These are phyloP conservation scores for Mechanitis messenoides DNA, from an alignment of 2,888 invertebrate species.

Conservation along the genomic window DNA sequence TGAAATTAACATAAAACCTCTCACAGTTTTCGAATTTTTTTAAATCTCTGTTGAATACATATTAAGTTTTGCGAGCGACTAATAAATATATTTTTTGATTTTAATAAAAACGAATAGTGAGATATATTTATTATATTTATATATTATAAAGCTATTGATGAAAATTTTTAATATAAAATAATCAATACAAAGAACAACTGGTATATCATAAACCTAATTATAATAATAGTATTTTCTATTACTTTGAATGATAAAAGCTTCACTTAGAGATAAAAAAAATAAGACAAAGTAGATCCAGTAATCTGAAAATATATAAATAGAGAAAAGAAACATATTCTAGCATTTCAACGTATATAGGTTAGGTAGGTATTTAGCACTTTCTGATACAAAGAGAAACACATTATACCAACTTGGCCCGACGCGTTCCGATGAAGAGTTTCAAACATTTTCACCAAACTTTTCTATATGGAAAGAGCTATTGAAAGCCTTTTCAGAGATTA, in stretches of 20 bases:
- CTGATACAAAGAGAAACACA: slow-evolving; percentile 70
- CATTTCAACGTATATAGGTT: slow-evolving; percentile 26
- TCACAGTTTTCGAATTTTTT: too few relatives aligned
- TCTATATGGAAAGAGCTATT: slow-evolving; percentile 70
- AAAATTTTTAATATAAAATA: too few relatives aligned
- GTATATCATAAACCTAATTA: too few relatives aligned
- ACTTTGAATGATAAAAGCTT: too few relatives aligned
- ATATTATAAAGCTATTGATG: too few relatives aligned
- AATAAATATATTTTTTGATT: too few relatives aligned
- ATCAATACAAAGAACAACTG: too few relatives aligned
- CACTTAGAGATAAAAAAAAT: not conserved
- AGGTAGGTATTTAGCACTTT: slow-evolving; percentile 50
- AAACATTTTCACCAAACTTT: slow-evolving; percentile 72
- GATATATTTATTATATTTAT: not conserved
- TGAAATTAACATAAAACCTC: too few relatives aligned
- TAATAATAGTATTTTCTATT: too few relatives aligned
- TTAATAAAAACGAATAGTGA: not conserved
- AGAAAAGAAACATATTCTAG: slow-evolving; percentile 32
- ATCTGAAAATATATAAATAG: slow-evolving; percentile 3
- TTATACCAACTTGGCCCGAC: slow-evolving; percentile 62
- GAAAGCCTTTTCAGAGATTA: slow-evolving; percentile 72
- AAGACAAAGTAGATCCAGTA: not conserved
- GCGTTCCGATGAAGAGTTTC: slow-evolving; percentile 58
- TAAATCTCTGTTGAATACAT: too few relatives aligned
- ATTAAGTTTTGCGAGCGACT: too few relatives aligned